Base-by-base conservation (phyloP, 2,888 invertebrate species). In the Axea sp. region DNA sequence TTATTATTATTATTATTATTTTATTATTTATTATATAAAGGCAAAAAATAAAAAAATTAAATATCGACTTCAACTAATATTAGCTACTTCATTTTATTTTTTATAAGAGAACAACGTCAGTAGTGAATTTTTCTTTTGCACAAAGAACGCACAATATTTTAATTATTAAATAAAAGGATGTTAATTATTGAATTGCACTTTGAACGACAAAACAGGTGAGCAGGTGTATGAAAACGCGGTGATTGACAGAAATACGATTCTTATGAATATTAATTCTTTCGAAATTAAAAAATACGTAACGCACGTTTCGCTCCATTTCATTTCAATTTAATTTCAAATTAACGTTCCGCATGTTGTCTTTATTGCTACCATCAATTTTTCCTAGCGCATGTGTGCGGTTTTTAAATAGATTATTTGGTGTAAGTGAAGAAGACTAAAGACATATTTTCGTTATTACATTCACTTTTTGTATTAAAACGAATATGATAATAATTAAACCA, bases 371-470 rank as follows among this genome's bases (percentile, higher is more conserved):
- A 8, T 12, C n/a, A 24, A 9, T 6, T 24, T 43, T 26, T 43
- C 14, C 8, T 39, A 17, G 3, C 17, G 7, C 28, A n/a, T 7
- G 39, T 12, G 12, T 28, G 28, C 7, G n/a, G n/a, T n/a, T 26
- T 39, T 55, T 37, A 37, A 53, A 39, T 39, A 28, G 17, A 39
- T 55, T 39, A 11, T 30, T 9, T 3, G 12, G 30, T 33, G 17
- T 28, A 11, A 11, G 6, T n/a, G n/a, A 3, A 55, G 39, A 24
- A 30, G 14, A 35, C 31, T 9, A 26, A 43, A 33, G 17, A 8
- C 9, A 15, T 31, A 24, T 35, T 33, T 43, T 45, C 14, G 24
- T 45, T 33, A 43, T 45, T 26, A 17, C 43, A 45, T 43, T 43
- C 43, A 45, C 4, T 45, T 31, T 55, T 17, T 17, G 24, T 3